A percentile compares a stretch with the other conserved stretches of the same genome.
These are phyloP conservation scores for Alligator mississippiensis DNA, from an alignment of 2,113 vertebrate species.

Conservation along the genomic window DNA sequence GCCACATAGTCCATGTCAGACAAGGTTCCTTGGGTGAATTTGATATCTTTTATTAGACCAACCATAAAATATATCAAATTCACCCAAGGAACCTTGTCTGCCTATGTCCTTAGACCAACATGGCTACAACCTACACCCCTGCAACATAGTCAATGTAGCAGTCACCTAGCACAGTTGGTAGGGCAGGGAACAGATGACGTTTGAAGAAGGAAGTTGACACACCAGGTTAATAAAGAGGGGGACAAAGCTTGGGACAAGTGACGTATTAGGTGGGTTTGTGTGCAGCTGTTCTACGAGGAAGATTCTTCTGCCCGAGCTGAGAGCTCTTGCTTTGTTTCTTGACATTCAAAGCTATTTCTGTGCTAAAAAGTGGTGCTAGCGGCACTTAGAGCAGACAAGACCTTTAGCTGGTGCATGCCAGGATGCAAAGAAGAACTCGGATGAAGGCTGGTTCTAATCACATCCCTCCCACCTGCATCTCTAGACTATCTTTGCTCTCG, in stretches of 20 bases:
- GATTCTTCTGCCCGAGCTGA: not conserved
- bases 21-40: too few species aligned
- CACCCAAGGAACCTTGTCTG: too few species aligned
- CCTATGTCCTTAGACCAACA: too few species aligned
- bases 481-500: not conserved
- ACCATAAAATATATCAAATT: too few species aligned
- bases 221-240: too few species aligned
- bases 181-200: not conserved
- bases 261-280: not conserved
- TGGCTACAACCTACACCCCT: too few species aligned
- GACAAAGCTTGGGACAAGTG: not conserved
- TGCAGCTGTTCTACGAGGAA: not conserved
- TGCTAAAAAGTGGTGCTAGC: not conserved
- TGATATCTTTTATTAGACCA: too few species aligned
- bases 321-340: not conserved
- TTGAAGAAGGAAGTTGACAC: not conserved
- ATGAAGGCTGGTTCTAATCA: not conserved
- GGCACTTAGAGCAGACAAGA: not conserved
- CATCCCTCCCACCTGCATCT: not conserved
- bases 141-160: rapidly evolving
- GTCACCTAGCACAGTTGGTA: not conserved
- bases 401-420: not conserved
- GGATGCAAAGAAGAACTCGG: not conserved
- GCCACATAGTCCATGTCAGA: too few species aligned
- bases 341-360: not conserved